Evolutionary conservation across 2,888 invertebrate genomes (phyloP).

Genomic region (Ceraclea dissimilis): DNA sequence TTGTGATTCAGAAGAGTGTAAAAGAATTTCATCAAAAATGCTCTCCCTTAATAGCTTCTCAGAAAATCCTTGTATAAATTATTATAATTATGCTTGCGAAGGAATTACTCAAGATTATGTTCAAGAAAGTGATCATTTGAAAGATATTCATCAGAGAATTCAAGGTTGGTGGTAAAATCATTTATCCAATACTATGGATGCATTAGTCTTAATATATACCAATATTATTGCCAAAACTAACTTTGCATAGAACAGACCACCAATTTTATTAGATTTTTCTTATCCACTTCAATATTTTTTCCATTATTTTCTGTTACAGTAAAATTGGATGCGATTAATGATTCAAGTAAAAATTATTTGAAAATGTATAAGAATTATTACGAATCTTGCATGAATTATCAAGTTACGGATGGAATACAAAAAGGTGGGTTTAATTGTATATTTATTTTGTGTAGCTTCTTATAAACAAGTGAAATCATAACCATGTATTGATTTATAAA

Average conservation of each 20-base stretch:
- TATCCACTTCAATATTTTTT: background rate
- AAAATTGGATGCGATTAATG: background rate
- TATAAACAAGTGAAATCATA: too few species aligned
- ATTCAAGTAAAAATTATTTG: conserved; percentile 4
- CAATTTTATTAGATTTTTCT: too few species aligned
- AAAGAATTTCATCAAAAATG: conserved; percentile 13
- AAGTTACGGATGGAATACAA: background rate
- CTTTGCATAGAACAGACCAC: too few species aligned
- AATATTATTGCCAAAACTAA: too few species aligned
- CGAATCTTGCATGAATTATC: conserved; percentile 9
- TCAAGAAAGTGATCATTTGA: conserved; percentile 5
- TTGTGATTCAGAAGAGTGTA: conserved; percentile 4
- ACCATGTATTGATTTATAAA: too few species aligned
- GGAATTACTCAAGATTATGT: conserved; percentile 12
- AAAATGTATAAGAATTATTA: conserved; percentile 7
- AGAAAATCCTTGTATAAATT: conserved; percentile 14
- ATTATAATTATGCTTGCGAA: conserved; percentile 15
- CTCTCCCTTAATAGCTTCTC: conserved; percentile 8
- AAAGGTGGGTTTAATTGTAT: background rate
- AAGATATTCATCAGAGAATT: conserved; percentile 12
- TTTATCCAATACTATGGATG: background rate
- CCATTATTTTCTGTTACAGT: background rate
- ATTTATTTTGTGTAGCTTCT: too few species aligned
- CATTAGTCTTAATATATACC: too few species aligned
- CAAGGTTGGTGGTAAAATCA: too few species aligned